Evolutionary conservation across 2,888 invertebrate genomes (phyloP), one percentile per base, ranked within the genome.

Genomic region (Drosophila picticornis): DNA sequence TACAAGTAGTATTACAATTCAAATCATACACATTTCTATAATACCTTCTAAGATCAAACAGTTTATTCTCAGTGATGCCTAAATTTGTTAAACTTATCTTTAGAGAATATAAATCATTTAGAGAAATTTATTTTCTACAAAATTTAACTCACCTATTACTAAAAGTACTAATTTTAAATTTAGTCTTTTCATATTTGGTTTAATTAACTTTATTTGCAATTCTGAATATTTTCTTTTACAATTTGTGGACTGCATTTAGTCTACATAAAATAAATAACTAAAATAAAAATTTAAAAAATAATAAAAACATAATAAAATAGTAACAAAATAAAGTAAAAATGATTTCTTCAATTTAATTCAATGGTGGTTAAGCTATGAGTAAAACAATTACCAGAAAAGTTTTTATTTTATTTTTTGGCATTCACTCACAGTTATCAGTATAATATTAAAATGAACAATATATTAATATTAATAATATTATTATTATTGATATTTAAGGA

Each of bases 111-210:
- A 0, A 34, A 34, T 16, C 5, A 10, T 5, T 9, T 10, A 10
- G 1, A n/a, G 0, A 2, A 5, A 40, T 40, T n/a, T 40, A 0
- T 4, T 4, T 10, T n/a, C 9, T 2, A 19, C 7, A 3, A 19
- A 38, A 38, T 4, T 19, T 3, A 38, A 38, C 0, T 38, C 9
- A 38, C 4, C 9, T 7, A 36, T 19, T 36, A 16, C 16, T 6
- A 19, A 19, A 38, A 38, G 1, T 38, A 38, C 9, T 19, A 3
- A 19, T 10, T 38, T 40, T 4, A 4, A 40, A 40, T 10, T n/a
- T 4, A 40, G n/a, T 0, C 10, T 2, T n/a, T 2, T 11, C n/a
- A 40, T n/a, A n/a, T 40, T n/a, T 40, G 5, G 4, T 11, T 40
- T n/a, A 10, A 11, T n/a, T 40, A 1, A n/a, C 10, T 40, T 40